Percentiles rank a stretch among this genome's conserved stretches.
Conservation (phyloP, 2,888 invertebrate species). For the Syrista parreyssii region DNA sequence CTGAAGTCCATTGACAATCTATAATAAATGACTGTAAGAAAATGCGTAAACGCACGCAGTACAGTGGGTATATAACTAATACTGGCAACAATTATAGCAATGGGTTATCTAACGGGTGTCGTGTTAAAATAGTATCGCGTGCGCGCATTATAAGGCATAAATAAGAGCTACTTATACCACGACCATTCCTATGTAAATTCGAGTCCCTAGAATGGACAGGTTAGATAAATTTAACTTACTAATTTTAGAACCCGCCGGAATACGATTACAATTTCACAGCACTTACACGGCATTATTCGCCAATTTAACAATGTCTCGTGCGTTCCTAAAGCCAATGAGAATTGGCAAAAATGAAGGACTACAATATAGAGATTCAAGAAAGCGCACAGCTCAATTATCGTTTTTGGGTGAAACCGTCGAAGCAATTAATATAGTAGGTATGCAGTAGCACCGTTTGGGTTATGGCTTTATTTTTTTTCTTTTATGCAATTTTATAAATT, state of each 20-base stretch:
- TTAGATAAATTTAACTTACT: constrained; percentile 41
- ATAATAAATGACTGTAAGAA: background rate
- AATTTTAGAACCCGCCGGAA: constrained; percentile 34
- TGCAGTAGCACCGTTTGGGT: background rate
- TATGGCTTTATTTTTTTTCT: background rate
- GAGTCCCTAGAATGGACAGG: constrained; percentile 22
- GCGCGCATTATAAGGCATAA: constrained; percentile 48
- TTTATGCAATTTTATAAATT: constrained; percentile 31
- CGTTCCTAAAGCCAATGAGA: background rate
- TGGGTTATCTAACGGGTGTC: constrained; percentile 28
- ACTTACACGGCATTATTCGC: background rate
- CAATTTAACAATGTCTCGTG: background rate
- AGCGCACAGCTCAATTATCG: background rate
- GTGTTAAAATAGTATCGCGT: constrained; percentile 52
- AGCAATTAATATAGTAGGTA: background rate
- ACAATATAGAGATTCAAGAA: background rate
- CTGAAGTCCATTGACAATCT: constrained; percentile 6
- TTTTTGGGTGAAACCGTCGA: background rate
- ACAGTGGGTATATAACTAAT: background rate
- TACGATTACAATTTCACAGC: constrained; percentile 7
- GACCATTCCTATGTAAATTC: constrained; percentile 51
- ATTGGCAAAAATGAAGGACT: background rate
- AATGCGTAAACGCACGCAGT: background rate
- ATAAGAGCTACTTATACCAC: constrained; percentile 53
- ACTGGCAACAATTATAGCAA: background rate